These are phyloP conservation scores for Bryconaethiops microstoma DNA, from an alignment of 2,797 vertebrate species.

Conservation along the genomic window DNA sequence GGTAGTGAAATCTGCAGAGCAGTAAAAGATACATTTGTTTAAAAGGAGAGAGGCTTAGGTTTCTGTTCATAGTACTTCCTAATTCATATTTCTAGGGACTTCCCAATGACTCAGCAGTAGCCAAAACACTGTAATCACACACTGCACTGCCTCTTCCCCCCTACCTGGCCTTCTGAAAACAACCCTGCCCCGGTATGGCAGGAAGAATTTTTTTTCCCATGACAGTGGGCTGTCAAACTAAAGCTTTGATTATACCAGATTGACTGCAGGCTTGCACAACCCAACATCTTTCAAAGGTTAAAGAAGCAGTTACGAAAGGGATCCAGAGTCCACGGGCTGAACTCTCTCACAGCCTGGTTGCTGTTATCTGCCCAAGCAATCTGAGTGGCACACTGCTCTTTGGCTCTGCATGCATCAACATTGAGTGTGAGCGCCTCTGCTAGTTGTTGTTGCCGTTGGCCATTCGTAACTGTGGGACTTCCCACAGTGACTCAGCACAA, in stretches of 20 bases:
- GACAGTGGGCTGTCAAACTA: not conserved
- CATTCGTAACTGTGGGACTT: constrained; percentile 31
- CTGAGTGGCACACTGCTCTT: constrained; percentile 11
- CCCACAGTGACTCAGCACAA: constrained; percentile 54
- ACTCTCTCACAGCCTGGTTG: constrained; percentile 18
- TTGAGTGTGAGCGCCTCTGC: constrained; percentile 27
- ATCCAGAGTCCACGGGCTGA: constrained; percentile 24
- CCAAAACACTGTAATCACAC: constrained; percentile 2
- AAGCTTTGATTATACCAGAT: constrained; percentile 28
- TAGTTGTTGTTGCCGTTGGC: constrained; percentile 22
- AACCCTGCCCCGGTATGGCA: not conserved
- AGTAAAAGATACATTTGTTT: not conserved
- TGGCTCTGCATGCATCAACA: not conserved
- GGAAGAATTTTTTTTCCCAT: constrained; percentile 4
- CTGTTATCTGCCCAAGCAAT: constrained; percentile 33
- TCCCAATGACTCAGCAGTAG: constrained; percentile 46
- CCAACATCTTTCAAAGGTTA: constrained; percentile 18
- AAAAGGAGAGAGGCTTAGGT: constrained; percentile 15
- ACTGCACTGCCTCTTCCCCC: not conserved
- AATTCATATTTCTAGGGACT: constrained; percentile 31
- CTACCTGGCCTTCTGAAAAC: constrained; percentile 15
- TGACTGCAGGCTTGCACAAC: constrained; percentile 23
- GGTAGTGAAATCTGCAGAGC: not conserved
- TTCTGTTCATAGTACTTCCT: constrained; percentile 36
- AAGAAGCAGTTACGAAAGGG: constrained; percentile 18